phyloP scores from a whole-genome alignment of 2,797 vertebrate genomes.

The Gallirallus australis region DNA sequence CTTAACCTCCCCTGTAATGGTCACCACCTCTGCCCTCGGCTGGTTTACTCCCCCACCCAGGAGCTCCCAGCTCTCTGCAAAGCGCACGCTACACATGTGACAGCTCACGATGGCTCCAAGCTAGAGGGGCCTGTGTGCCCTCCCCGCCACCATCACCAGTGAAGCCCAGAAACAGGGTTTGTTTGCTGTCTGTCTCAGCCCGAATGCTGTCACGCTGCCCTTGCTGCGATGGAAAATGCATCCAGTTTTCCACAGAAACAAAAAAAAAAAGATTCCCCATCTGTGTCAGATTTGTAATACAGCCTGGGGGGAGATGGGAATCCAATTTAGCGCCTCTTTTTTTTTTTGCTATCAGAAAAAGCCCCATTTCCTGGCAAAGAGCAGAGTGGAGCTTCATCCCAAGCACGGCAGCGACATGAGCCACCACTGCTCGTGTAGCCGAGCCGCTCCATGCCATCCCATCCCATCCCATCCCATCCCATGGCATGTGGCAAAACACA shows the following conservation, averaged over 20 bases:
- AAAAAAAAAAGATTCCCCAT: constrained; percentile 12
- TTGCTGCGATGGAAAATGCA: not conserved
- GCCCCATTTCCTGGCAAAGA: not conserved
- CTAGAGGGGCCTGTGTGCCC: not conserved
- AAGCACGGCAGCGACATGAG: not conserved
- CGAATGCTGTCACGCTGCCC: not conserved
- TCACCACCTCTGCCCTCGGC: fast-evolving
- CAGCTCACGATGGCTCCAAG: fast-evolving
- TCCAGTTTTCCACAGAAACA: constrained; percentile 48
- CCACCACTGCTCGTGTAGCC: fast-evolving
- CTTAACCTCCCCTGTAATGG: not conserved
- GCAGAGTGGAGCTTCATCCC: fast-evolving
- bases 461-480: not conserved
- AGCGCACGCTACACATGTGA: fast-evolving
- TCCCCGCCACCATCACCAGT: fast-evolving
- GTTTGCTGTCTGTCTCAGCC: not conserved
- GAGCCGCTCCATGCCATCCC: not conserved
- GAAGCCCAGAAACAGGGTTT: fast-evolving
- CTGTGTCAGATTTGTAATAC: constrained; percentile 55
- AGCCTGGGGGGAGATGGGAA: constrained; percentile 37
- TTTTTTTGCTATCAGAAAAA: constrained; percentile 10
- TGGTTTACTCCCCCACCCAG: fast-evolving
- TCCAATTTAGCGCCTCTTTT: constrained; percentile 32
- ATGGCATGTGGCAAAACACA: fast-evolving
- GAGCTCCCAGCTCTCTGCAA: not conserved